Base-by-base conservation (phyloP, 1,140 invertebrate species). In the Pogonus chalceus region DNA sequence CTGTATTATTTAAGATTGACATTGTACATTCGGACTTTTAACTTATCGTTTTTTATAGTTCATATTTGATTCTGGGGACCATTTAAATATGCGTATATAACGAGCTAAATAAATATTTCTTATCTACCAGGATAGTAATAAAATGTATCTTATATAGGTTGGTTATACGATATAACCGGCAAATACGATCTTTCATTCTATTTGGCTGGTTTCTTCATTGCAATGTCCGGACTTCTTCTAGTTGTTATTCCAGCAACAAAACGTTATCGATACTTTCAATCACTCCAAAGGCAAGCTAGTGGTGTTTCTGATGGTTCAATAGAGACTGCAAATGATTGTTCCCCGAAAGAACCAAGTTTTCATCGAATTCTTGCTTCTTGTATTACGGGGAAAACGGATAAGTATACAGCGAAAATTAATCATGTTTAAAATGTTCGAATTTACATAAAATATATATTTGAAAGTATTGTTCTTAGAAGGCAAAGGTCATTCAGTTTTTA, bases 151-250 rank as follows among this genome's bases (percentile, higher is more conserved):
- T 63, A 79, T 83, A 57, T 69, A 90, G 88, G 88, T 22, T 88
- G 82, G 80, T 70, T 91, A 3, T 87, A 81, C 67, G 88, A 92
- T 66, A 73, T 85, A 2, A 88, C 87, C 0, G 81, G 79, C 23
- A 80, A 76, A 4, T 92, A 92, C 70, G 79, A 89, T 63, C 67
- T 86, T n/a, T 87, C 91, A 0, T 95, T 94, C 73, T 91, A 90
- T 70, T 69, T 89, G 52, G 86, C 88, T 20, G 92, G 92, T 2
- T 74, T 88, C 37, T 91, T 91, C 70, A 89, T 94, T 53, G 80
- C 82, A 31, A 56, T 95, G 16, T 93, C 90, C 52, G 93, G 92
- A 2, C 59, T 84, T 18, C 80, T 94, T 52, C 70, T 95, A 43
- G 71, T 88, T 37, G 67, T 87, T 12, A 67, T 82, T 62, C 83